Evolutionary conservation across 2,888 invertebrate genomes (phyloP).

Genomic region (Cephus spinipes): DNA sequence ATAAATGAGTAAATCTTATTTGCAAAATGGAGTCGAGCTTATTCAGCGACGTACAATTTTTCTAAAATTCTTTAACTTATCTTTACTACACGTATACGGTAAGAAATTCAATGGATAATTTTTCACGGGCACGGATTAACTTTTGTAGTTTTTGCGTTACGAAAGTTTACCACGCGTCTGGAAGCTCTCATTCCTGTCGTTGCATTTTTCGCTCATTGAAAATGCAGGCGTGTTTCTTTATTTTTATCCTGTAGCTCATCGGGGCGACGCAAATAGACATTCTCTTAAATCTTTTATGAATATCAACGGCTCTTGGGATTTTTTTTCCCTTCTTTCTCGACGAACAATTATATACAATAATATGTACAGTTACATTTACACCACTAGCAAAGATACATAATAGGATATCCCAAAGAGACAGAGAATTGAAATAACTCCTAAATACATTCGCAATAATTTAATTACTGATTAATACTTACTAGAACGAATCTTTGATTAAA

Average conservation of each 20-base stretch:
- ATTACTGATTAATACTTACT: constrained; percentile 50
- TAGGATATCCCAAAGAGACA: constrained; percentile 35
- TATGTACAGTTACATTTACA: constrained; percentile 58
- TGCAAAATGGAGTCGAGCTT: background rate
- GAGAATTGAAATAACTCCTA: constrained; percentile 42
- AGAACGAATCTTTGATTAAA: constrained; percentile 59
- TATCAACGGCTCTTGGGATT: constrained; percentile 40
- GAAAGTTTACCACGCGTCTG: background rate
- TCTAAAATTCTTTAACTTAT: background rate
- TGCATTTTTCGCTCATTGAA: background rate
- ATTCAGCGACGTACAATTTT: background rate
- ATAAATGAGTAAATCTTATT: background rate
- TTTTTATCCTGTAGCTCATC: background rate
- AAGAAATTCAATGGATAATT: background rate
- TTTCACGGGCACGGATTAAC: background rate
- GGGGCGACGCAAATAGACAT: constrained; percentile 23
- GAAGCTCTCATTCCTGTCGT: background rate
- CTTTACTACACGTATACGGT: background rate
- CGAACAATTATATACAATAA: constrained; percentile 52
- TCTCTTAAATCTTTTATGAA: constrained; percentile 36
- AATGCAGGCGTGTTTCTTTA: background rate
- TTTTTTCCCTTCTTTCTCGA: constrained; percentile 23
- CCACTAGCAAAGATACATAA: constrained; percentile 27
- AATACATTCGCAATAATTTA: constrained; percentile 55
- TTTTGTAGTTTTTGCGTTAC: background rate